Evolutionary conservation across 2,888 invertebrate species (phyloP), one percentile per base, ranked within the genome.

Genomic region (Drosophila borealis): DNA sequence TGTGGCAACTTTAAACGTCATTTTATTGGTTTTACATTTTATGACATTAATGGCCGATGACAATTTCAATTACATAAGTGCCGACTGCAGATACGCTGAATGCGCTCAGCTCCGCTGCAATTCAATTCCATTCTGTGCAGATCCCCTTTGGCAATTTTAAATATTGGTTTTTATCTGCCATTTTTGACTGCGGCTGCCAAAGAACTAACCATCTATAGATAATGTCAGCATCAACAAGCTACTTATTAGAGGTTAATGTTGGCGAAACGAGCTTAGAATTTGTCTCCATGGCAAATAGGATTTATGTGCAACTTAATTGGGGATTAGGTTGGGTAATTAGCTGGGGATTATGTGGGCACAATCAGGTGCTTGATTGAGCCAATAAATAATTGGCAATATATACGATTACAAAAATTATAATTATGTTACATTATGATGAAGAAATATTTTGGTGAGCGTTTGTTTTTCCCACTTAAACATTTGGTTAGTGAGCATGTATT

Each of bases 1-100:
- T 50, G 67, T 54, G 55, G 68, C 73, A 63, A 48, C 60, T 60
- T 72, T 44, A 44, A 59, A 60, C 56, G 63, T 70, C 70, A 61
- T 54, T 63, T 67, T 57, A 67, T 70, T 70, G 63, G 46, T 37
- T 67, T 61, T 54, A 61, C 61, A 61, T 75, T 75, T 75, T 75
- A 67, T 75, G 75, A 75, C 76, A 61, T 61, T 64, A 64, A 62
- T 59, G 46, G 29, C 64, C 8, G 57, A 48, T 55, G 74, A 74
- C 70, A 74, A 56, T 74, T 74, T 51, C 71, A 67, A 75, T 75
- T 75, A 59, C 54, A 61, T 75, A 75, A 75, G 67, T 56, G 51
- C 48, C 36, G 17, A 25, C 44, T 45, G 29, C 34, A 53, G 29
- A 6, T 1, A 9, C 42, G 29, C 29, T 25, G 8, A 25, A 17